Evolutionary conservation across 2,113 vertebrate genomes (phyloP), one percentile per base, ranked within the genome.

Genomic region (Pangasianodon gigas): DNA sequence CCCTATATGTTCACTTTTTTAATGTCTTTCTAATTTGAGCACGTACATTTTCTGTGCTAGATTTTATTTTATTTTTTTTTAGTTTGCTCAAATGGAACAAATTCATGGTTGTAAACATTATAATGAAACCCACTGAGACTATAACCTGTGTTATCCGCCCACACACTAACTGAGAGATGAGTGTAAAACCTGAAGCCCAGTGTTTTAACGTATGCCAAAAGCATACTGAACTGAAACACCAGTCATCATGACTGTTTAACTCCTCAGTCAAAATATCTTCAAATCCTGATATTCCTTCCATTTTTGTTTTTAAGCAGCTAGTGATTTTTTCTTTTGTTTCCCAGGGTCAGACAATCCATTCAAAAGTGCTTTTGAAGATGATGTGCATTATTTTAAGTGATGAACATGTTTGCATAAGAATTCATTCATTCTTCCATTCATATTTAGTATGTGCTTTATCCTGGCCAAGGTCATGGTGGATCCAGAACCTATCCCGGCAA

Each of bases 91-190:
- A 60, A 84, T 60, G 32, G 37, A 84, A 60, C 54, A 77, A 62
- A 87, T 87, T 87, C 54, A 29, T 14, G 1, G 37, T 79, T 87
- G 41, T 87, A 87, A 87, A 46, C 86, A 48, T 79, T 80, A 80
- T 87, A 87, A 87, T 87, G 74, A 87, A 87, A 79, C 74, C 86
- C 74, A 13, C 54, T 51, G 86, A 87, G 86, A 87, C 54, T 5
- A 2, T 29, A 60, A 48, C 41, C 56, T 21, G 3, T 48, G 41
- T 32, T 79, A n/a, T 58, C 71, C 71, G 10, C 86, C 71, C 56
- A 77, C 86, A 87, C 37, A 18, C 29, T 9, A 24, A 29, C 67
- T 60, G 54, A 58, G 32, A 44, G 51, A 87, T 75, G 67, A 87
- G 69, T 54, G 51, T 52, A 75, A 87, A 58, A 58, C 80, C 18